Percentiles rank a stretch among this genome's conserved stretches.
Evolutionary conservation across 2,797 vertebrate genomes (phyloP).

Genomic region (Sebastes elongatus): DNA sequence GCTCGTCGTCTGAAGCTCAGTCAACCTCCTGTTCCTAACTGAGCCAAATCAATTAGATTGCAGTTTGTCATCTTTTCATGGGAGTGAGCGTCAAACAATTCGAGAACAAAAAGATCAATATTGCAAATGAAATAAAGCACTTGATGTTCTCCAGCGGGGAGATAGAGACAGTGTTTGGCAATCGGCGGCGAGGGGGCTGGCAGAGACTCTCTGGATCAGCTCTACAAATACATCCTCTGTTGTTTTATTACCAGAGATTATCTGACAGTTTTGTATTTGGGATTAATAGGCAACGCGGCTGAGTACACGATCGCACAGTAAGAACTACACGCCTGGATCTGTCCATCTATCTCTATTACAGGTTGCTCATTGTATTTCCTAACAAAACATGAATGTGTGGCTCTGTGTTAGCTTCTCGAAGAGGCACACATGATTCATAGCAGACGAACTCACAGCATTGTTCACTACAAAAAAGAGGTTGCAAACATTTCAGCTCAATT

Average conservation of each 20-base stretch:
- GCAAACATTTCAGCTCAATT: not conserved
- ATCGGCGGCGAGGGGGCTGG: constrained; percentile 11
- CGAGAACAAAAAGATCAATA: constrained; percentile 70
- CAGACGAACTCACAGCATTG: not conserved
- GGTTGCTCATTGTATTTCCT: not conserved
- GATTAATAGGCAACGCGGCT: constrained; percentile 26
- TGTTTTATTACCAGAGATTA: constrained; percentile 61
- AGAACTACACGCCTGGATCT: not conserved
- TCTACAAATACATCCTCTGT: constrained; percentile 42
- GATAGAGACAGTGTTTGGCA: constrained; percentile 40
- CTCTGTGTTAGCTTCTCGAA: not conserved
- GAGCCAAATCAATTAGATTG: constrained; percentile 64
- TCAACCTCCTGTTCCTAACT: constrained; percentile 35
- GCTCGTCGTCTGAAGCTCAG: constrained; percentile 36
- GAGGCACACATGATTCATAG: not conserved
- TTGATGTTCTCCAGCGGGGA: constrained; percentile 61
- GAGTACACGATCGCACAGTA: constrained; percentile 22
- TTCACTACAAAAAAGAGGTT: not conserved
- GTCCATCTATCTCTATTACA: constrained; percentile 13
- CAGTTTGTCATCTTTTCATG: constrained; percentile 58
- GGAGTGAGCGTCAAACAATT: constrained; percentile 65
- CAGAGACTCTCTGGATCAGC: constrained; percentile 42
- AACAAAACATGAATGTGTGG: not conserved
- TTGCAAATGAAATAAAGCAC: constrained; percentile 72
- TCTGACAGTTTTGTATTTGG: constrained; percentile 48